A percentile compares a stretch with the other conserved stretches of the same genome.
Evolutionary conservation across 1,140 invertebrate genomes (phyloP).

Genomic region (Heliconius melpomene): DNA sequence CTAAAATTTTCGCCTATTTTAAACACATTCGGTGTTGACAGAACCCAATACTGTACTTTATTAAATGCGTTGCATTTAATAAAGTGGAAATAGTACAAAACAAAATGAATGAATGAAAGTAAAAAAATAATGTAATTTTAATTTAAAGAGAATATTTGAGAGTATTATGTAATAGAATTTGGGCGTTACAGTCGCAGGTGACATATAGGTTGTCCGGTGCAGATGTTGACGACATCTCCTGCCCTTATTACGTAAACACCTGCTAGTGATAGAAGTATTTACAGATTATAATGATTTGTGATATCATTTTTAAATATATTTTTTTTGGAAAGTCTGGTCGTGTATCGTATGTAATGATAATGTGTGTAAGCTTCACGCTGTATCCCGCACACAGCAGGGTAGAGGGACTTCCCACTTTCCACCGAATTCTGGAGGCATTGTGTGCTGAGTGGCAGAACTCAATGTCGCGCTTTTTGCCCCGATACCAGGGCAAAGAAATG

Average conservation of each 20-base stretch:
- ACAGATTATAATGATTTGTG: slow-evolving; percentile 6
- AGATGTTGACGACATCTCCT: slow-evolving; percentile 22
- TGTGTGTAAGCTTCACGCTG: too few relatives aligned
- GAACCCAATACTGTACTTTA: too few relatives aligned
- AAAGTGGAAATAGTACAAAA: too few relatives aligned
- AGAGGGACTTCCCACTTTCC: too few relatives aligned
- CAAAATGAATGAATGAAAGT: too few relatives aligned
- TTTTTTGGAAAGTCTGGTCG: not conserved
- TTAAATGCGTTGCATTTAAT: too few relatives aligned
- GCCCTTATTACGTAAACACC: slow-evolving; percentile 28
- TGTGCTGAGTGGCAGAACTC: too few relatives aligned
- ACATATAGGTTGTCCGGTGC: slow-evolving; percentile 24
- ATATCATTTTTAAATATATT: not conserved
- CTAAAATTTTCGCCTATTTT: not conserved
- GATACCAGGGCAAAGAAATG: too few relatives aligned
- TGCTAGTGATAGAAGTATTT: slow-evolving; percentile 27
- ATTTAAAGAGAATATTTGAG: not conserved
- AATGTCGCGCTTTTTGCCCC: too few relatives aligned
- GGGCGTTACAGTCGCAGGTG: slow-evolving; percentile 18
- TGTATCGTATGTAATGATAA: too few relatives aligned
- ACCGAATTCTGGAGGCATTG: too few relatives aligned
- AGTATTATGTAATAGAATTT: slow-evolving; percentile 20
- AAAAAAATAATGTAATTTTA: not conserved
- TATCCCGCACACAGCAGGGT: too few relatives aligned
- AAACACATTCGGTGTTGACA: not conserved